Evolutionary conservation across 1,140 invertebrate species (phyloP).

Genomic region (Penaeus japonicus): DNA sequence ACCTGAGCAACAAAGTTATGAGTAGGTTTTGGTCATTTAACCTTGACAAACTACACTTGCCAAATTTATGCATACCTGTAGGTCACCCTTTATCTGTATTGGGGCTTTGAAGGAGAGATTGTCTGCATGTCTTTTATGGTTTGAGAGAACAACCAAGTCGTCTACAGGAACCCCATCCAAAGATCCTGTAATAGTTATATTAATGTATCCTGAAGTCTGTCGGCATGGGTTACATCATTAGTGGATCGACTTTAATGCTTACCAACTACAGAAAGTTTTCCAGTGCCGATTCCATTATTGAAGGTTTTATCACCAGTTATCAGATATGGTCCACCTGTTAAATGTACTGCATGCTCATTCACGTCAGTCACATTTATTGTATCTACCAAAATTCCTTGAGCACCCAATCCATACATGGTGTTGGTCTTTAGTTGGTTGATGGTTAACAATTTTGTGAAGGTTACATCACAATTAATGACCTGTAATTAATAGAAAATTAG

Average conservation of each 20-base stretch:
- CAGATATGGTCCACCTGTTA: not conserved
- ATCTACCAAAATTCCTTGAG: not conserved
- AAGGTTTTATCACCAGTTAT: slow-evolving; percentile 21
- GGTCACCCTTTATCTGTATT: not conserved
- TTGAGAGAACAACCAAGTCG: not conserved
- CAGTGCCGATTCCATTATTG: not conserved
- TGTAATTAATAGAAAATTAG: not conserved
- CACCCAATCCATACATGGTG: not conserved
- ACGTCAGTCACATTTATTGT: not conserved
- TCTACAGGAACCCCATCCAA: not conserved
- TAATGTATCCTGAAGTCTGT: not conserved
- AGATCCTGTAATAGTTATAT: not conserved
- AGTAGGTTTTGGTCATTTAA: not conserved
- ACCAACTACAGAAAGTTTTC: not conserved
- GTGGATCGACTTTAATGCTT: not conserved
- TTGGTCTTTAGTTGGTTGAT: not conserved
- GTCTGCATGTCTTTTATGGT: not conserved
- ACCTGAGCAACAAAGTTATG: not conserved
- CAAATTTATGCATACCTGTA: not conserved
- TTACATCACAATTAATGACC: slow-evolving; percentile 20
- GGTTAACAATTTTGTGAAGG: not conserved
- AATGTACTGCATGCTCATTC: not conserved
- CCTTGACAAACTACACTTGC: not conserved
- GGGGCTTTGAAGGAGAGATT: not conserved
- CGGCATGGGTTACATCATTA: not conserved